Evolutionary conservation across 2,888 invertebrate species (phyloP).

Genomic region (Phaonia tiefii): DNA sequence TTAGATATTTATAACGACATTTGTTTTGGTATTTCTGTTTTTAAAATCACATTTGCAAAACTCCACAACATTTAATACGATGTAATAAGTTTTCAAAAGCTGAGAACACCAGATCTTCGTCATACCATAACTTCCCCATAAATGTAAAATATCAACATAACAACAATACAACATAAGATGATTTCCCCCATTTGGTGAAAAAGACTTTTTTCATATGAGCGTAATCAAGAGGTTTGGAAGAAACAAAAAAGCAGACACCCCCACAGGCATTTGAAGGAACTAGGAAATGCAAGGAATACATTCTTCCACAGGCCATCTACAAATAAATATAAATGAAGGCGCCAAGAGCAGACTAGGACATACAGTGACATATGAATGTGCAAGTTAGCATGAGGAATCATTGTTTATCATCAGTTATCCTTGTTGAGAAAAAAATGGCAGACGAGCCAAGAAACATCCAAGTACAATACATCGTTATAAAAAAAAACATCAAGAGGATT

Average conservation of each 20-base stretch:
- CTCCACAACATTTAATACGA: too few species aligned
- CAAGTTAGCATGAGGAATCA: constrained; percentile 12
- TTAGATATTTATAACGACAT: too few species aligned
- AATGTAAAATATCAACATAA: constrained; percentile 2
- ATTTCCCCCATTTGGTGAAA: too few species aligned
- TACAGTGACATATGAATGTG: not conserved
- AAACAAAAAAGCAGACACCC: constrained; percentile 29
- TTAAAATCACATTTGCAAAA: too few species aligned
- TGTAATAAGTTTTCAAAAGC: too few species aligned
- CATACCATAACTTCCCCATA: not conserved
- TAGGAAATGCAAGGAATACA: constrained; percentile 14
- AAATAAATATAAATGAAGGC: not conserved
- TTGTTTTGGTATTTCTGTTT: too few species aligned
- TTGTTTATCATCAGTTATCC: constrained; percentile 34
- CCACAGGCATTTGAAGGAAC: constrained; percentile 10
- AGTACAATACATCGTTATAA: constrained; percentile 31
- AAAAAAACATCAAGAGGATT: constrained; percentile 8
- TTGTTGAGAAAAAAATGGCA: not conserved
- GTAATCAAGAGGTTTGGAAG: not conserved
- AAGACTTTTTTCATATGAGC: too few species aligned
- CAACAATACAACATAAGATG: not conserved
- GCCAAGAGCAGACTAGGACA: not conserved
- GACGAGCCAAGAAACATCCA: not conserved
- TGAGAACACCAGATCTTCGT: not conserved
- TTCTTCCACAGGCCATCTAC: not conserved